Evolutionary conservation across 1,140 invertebrate species (phyloP).

Genomic region (Lepidotrigona ventralis): DNA sequence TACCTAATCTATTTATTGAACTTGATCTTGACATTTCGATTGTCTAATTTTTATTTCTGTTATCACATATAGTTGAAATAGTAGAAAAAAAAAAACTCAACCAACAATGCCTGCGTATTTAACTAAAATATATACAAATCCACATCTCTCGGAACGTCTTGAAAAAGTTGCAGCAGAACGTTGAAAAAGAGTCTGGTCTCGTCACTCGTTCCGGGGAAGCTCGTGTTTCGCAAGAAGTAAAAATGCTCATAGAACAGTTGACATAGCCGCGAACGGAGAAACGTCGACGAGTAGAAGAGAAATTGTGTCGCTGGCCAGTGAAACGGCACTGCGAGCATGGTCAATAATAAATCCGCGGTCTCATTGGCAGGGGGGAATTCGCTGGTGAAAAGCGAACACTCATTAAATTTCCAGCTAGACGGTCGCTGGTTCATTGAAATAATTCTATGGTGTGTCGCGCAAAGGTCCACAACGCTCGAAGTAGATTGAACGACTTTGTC

Average conservation of each 20-base stretch:
- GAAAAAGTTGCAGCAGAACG: too few species aligned
- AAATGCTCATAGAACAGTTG: neutral
- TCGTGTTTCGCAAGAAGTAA: neutral
- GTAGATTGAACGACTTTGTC: conserved; percentile 34
- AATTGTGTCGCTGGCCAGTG: conserved; percentile 28
- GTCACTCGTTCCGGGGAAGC: too few species aligned
- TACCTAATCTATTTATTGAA: too few species aligned
- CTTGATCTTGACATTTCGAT: too few species aligned
- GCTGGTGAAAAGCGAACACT: conserved; percentile 69
- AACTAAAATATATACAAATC: too few species aligned
- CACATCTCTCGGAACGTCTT: neutral
- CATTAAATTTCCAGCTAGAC: conserved; percentile 74
- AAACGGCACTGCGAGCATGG: neutral
- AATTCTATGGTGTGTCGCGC: conserved; percentile 64
- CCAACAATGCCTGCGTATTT: too few species aligned
- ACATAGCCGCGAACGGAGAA: neutral
- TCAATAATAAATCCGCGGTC: conserved; percentile 52
- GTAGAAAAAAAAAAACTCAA: too few species aligned
- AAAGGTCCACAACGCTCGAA: conserved; percentile 19
- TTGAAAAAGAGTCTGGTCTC: too few species aligned
- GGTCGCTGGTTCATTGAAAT: conserved; percentile 69
- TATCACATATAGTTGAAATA: too few species aligned
- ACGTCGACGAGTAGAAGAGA: neutral
- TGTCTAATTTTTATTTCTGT: too few species aligned
- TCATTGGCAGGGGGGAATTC: conserved; percentile 6